Conservation (phyloP, 2,113 vertebrate genomes). For the Noctilio leporinus region DNA sequence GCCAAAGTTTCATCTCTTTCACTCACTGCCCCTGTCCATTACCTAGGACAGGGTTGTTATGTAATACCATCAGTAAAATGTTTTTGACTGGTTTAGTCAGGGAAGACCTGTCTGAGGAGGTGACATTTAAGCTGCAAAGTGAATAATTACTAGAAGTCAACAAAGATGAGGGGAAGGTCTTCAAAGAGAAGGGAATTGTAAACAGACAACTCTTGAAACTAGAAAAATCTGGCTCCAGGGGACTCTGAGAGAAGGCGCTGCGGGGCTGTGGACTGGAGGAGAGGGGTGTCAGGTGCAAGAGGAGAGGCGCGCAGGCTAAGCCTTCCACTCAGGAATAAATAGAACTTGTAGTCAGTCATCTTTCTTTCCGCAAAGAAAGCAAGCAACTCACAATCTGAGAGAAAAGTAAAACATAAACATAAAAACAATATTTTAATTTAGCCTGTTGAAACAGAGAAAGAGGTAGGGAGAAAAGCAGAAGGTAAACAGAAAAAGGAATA, state of each 20-base stretch:
- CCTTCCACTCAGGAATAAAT: neutral
- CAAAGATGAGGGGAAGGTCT: neutral
- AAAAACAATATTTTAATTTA: neutral
- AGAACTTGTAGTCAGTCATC: neutral
- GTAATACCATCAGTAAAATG: neutral
- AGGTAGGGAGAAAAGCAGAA: neutral
- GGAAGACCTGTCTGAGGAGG: neutral
- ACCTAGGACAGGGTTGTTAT: neutral
- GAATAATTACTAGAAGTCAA: neutral
- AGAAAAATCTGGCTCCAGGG: neutral
- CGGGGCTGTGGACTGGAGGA: neutral
- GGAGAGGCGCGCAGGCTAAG: neutral
- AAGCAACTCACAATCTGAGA: neutral
- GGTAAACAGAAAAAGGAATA: neutral
- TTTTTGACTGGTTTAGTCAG: neutral
- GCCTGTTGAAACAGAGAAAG: neutral
- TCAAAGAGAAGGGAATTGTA: neutral
- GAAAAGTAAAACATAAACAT: neutral
- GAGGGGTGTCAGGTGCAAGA: fast-evolving
- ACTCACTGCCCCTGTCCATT: neutral
- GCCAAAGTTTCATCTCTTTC: neutral
- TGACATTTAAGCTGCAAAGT: neutral
- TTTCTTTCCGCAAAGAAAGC: neutral
- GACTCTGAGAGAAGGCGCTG: neutral
- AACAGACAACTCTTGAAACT: neutral